Conservation (phyloP, 2,797 vertebrate species). For the Poecilia wingei region DNA sequence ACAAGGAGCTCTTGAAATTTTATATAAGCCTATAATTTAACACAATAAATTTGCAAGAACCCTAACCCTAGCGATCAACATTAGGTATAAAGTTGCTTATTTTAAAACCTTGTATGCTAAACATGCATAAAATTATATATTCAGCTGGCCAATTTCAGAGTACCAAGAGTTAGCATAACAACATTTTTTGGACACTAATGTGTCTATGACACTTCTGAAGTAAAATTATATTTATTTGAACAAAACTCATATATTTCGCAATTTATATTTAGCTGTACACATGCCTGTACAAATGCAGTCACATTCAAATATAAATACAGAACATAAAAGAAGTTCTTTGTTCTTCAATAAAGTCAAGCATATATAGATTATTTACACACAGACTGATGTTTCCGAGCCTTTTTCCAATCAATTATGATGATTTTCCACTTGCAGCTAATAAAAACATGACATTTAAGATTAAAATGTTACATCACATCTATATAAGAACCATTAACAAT, state of each 20-base stretch:
- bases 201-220: not conserved
- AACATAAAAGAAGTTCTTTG: not conserved
- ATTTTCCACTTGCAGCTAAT: not conserved
- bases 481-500: not conserved
- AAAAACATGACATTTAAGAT: not conserved
- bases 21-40: slow-evolving; percentile 33
- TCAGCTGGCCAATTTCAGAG: not conserved
- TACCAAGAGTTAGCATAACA: not conserved
- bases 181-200: not conserved
- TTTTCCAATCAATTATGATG: not conserved
- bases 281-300: not conserved
- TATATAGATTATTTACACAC: not conserved
- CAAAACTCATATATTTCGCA: not conserved
- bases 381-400: not conserved
- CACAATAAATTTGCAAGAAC: slow-evolving; percentile 28
- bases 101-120: not conserved
- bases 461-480: not conserved
- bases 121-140: not conserved
- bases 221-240: not conserved
- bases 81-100: not conserved
- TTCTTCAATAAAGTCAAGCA: not conserved
- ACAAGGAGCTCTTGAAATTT: not conserved
- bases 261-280: not conserved
- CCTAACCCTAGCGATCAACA: not conserved
- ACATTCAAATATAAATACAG: not conserved